A percentile compares a stretch with the other conserved stretches of the same genome.
Evolutionary conservation across 2,888 invertebrate genomes (phyloP).

Genomic region (Clanis bilineata): DNA sequence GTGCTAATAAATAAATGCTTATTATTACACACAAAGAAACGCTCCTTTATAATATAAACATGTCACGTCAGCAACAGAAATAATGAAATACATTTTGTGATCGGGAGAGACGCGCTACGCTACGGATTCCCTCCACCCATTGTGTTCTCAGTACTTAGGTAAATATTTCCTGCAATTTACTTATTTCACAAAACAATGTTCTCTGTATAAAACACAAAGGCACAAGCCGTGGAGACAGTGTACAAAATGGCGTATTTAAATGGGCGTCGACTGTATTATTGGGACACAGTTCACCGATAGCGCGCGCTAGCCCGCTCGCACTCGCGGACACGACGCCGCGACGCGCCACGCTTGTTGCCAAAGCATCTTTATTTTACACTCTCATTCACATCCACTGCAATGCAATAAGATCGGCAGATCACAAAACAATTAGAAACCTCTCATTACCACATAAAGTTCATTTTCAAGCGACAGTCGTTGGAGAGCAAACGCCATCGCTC

Average conservation of each 20-base stretch:
- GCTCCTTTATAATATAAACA: background rate
- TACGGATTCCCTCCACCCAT: slow-evolving; percentile 38
- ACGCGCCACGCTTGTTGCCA: slow-evolving; percentile 30
- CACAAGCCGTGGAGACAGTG: slow-evolving; percentile 70
- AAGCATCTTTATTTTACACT: slow-evolving; percentile 59
- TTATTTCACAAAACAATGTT: slow-evolving; percentile 74
- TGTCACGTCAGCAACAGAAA: background rate
- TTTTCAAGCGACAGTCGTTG: slow-evolving; percentile 27
- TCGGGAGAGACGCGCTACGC: background rate
- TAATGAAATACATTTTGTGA: background rate
- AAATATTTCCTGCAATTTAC: slow-evolving; percentile 78
- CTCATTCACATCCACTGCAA: slow-evolving; percentile 46
- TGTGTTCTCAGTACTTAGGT: slow-evolving; percentile 35
- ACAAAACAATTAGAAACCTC: slow-evolving; percentile 31
- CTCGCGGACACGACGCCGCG: slow-evolving; percentile 28
- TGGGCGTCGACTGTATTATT: slow-evolving; percentile 79
- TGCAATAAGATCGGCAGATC: slow-evolving; percentile 35
- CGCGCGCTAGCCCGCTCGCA: slow-evolving; percentile 58
- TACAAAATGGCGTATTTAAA: slow-evolving; percentile 83
- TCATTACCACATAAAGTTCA: slow-evolving; percentile 19
- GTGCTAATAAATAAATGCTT: background rate
- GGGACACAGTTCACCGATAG: slow-evolving; percentile 53
- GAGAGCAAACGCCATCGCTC: background rate
- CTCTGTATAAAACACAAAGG: slow-evolving; percentile 71
- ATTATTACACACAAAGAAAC: background rate